phyloP scores from a whole-genome alignment of 2,113 vertebrate species.

The Ctenodactylus gundi region DNA sequence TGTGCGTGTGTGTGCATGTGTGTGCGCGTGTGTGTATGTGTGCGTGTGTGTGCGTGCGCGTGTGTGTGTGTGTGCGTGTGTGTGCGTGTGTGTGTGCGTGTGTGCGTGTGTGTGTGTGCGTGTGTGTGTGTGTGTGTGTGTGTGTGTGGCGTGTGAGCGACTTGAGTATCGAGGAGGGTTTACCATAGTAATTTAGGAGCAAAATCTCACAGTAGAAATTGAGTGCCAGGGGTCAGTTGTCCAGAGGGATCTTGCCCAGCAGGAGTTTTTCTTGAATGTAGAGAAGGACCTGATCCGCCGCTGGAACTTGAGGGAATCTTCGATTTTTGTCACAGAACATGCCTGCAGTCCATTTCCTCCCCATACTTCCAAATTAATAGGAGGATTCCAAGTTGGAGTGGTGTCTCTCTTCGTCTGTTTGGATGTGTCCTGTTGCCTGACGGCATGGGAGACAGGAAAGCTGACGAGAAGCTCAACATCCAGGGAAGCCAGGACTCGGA shows the following conservation, averaged over 20 bases:
- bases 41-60: neutral
- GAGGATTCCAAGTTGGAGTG: too few species aligned
- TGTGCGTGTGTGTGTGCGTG: neutral
- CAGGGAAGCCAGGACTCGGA: neutral
- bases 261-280: too few species aligned
- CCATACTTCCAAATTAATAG: too few species aligned
- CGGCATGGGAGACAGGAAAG: neutral
- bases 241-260: rapidly evolving
- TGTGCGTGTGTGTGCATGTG: neutral
- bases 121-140: neutral
- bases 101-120: neutral
- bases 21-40: neutral
- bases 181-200: neutral
- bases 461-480: neutral
- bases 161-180: neutral
- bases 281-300: neutral
- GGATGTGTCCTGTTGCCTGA: too few species aligned
- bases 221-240: rapidly evolving
- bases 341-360: neutral
- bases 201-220: neutral
- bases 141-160: too few species aligned
- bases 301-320: neutral
- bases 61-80: neutral
- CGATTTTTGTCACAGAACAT: neutral
- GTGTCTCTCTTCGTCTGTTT: neutral